Evolutionary conservation across 2,113 vertebrate genomes (phyloP), one percentile per base, ranked within the genome.

Genomic region (Paratilapia polleni): DNA sequence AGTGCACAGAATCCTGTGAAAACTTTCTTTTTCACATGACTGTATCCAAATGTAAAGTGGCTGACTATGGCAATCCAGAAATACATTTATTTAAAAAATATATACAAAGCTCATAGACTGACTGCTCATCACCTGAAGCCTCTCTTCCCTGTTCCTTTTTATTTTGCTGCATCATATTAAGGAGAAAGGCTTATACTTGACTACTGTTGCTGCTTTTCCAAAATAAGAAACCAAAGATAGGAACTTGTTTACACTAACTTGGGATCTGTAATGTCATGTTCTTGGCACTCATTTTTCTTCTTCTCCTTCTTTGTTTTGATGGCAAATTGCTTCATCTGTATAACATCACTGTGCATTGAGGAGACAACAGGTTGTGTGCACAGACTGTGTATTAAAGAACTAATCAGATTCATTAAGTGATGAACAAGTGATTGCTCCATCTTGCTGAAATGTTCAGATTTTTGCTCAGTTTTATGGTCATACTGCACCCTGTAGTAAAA

Each of bases 371-470:
- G 22, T 13, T 43, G 36, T 3, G 36, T 43, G 63, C 41, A 66
- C 13, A 0, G 1, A 66, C 41, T 66, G n/a, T 0, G n/a, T 0
- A 43, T 66, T 66, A 66, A 66, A 43, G 34, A 36, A 6, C 12
- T 66, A 66, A 7, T 66, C 36, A 1, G 2, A 66, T 66, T 43
- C 63, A 14, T 66, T 6, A 43, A 24, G 0, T 0, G n/a, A 38
- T 66, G 63, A 36, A 43, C 22, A 66, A 66, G 24, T 2, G 43
- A 24, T 66, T 66, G 5, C 36, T 38, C 63, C 13, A 66, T 24
- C 1, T 66, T 66, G 63, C 24, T 66, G 63, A 66, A 43, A 24
- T 66, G 62, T 66, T 43, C 36, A 43, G n/a, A 43, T 66, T 43
- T 66, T 66, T 13, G 24, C n/a, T 66, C 62, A 66, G 62, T 66